Base-by-base conservation (phyloP, 2,888 invertebrate species). In the Drosophila quasianomalipes region DNA sequence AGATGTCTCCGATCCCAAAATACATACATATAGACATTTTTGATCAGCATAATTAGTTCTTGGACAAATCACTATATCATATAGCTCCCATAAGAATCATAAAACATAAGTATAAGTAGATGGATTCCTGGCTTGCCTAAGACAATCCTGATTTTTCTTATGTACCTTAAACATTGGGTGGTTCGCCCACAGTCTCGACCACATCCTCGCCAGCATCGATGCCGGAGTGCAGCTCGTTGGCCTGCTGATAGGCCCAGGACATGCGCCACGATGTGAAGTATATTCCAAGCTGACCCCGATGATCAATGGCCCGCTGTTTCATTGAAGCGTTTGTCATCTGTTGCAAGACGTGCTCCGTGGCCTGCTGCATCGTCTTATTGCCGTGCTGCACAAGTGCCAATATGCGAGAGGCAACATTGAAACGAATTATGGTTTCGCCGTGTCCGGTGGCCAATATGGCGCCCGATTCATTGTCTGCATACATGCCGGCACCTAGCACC, bases 381-480 rank as follows among this genome's bases (percentile, higher is more conserved):
- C 94, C 94, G 91, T 92, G 87, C 85, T 95, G 95, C 93, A 97
- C 96, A 4, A 95, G 93, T 76, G 95, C 94, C 19, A 96, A 94
- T 64, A 97, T 96, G 59, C 95, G 94, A 79, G 96, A 96, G 14
- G 97, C 96, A 60, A 97, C 93, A 92, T 97, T 97, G 79, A 95
- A 96, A 88, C 96, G 96, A 83, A 97, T 95, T 72, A 97, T 97
- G 2, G 96, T 95, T 93, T 97, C 97, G 1, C 97, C 97, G 92
- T 97, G 96, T 93, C 96, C 96, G 74, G 97, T 97, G 6, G 96
- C 96, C 0, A 97, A 97, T 14, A 97, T 96, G 10, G 96, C 97
- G 7, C 96, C 97, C 54, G 95, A 91, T 19, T 93, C 87, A 91
- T 96, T 95, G 91, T 97, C 97, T 7, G 96, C 96, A 89, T 96